Conservation (phyloP, 2,797 vertebrate species). For the Micrastur ruficollis region DNA sequence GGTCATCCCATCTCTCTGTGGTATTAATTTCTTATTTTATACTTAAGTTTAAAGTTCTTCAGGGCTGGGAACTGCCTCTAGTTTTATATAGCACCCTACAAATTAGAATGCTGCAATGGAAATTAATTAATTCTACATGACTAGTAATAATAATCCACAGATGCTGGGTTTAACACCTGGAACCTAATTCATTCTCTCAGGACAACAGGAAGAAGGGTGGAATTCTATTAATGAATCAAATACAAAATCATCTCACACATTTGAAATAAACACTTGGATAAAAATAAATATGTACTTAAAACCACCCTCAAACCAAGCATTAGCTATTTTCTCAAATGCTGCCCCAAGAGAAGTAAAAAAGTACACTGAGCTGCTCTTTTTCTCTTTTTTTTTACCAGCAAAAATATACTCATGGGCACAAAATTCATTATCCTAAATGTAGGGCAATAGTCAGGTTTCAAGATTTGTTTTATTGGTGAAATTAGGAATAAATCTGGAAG, state of each 20-base stretch:
- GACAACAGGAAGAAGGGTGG: background rate
- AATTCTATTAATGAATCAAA: background rate
- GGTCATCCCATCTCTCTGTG: background rate
- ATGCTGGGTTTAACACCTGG: background rate
- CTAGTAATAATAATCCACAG: background rate
- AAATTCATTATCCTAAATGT: background rate
- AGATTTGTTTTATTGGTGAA: background rate
- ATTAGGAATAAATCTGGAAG: background rate
- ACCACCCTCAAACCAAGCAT: background rate
- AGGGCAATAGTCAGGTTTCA: background rate
- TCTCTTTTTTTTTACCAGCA: background rate
- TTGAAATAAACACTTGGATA: background rate
- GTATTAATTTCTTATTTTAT: background rate
- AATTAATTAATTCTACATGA: background rate
- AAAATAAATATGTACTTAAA: background rate
- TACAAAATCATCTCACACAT: background rate
- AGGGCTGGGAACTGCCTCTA: background rate
- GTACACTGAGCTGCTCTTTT: background rate
- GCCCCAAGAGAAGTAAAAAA: background rate
- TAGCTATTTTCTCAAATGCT: background rate
- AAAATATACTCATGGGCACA: background rate
- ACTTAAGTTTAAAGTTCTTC: background rate
- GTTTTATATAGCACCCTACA: background rate
- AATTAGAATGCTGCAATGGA: background rate
- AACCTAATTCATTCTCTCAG: background rate